Conservation (phyloP, 2,797 vertebrate species). For the Acanthurus lineatus region DNA sequence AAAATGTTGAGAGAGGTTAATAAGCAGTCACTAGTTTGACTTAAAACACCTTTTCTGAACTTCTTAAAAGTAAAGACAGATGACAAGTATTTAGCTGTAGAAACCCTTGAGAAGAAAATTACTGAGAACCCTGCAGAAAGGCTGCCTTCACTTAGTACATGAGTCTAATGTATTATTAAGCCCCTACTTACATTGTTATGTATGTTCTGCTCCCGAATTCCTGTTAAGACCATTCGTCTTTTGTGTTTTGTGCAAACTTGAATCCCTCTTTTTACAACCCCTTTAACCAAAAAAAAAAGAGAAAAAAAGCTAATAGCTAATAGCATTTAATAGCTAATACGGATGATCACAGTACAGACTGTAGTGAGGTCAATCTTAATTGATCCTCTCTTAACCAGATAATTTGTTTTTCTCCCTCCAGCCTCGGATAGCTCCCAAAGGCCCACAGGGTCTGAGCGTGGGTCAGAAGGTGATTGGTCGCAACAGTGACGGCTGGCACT, state of each 20-base stretch:
- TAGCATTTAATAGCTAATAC: too few relatives aligned
- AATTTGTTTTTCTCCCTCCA: conserved; percentile 17
- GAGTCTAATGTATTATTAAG: neutral
- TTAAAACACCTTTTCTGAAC: neutral
- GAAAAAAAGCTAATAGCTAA: too few relatives aligned
- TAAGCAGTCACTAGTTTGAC: neutral
- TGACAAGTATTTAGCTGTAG: neutral
- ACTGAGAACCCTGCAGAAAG: neutral
- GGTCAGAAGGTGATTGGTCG: conserved; percentile 94
- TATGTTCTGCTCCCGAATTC: neutral
- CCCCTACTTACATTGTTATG: neutral
- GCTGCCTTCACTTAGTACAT: neutral
- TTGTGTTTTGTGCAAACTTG: neutral
- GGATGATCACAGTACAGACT: too few relatives aligned
- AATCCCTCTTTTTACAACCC: neutral
- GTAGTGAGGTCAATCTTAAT: too few relatives aligned
- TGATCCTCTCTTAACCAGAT: neutral
- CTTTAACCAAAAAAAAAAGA: too few relatives aligned
- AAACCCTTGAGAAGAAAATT: neutral
- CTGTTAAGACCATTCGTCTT: neutral
- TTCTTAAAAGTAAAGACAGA: neutral
- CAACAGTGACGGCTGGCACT: conserved; percentile 92
- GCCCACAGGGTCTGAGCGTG: conserved; percentile 82
- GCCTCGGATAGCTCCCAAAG: conserved; percentile 62
- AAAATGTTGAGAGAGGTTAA: neutral